Evolutionary conservation across 2,888 invertebrate genomes (phyloP).

Genomic region (Drosophila mimetica): DNA sequence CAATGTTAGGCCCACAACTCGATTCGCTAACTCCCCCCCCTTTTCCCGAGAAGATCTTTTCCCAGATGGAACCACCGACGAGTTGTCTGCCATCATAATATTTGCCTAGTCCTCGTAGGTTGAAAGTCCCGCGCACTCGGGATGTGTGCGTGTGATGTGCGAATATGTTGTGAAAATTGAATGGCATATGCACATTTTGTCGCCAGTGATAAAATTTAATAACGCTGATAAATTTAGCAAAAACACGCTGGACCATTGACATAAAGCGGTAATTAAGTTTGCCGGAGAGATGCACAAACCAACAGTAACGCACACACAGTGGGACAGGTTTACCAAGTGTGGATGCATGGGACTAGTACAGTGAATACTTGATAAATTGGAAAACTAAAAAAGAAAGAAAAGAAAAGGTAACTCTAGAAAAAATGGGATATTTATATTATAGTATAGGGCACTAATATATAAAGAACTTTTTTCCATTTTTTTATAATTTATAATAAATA

Average conservation of each 20-base stretch:
- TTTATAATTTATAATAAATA: too few species aligned
- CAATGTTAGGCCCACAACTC: constrained; percentile 56
- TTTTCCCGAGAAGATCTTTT: too few species aligned
- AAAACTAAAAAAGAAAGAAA: neutral
- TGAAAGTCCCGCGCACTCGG: constrained; percentile 36
- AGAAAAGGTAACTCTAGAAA: neutral
- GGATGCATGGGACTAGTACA: constrained; percentile 13
- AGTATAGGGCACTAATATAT: too few species aligned
- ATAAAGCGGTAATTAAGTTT: constrained; percentile 83
- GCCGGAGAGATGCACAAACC: constrained; percentile 54
- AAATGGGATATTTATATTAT: too few species aligned
- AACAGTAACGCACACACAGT: constrained; percentile 19
- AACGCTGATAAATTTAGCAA: constrained; percentile 82
- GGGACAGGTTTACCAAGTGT: constrained; percentile 7
- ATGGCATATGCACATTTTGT: constrained; percentile 79
- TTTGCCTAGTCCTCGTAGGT: constrained; percentile 63
- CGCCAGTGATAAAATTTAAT: constrained; percentile 82
- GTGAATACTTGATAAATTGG: constrained; percentile 3
- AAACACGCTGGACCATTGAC: constrained; percentile 83
- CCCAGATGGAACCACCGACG: constrained; percentile 18
- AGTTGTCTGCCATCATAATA: constrained; percentile 75
- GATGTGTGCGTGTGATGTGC: constrained; percentile 63
- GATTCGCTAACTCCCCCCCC: constrained; percentile 1
- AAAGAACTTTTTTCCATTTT: too few species aligned
- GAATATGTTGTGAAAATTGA: constrained; percentile 78